Percentiles rank a stretch among this genome's conserved stretches.
Evolutionary conservation across 2,888 invertebrate genomes (phyloP).

Genomic region (Microctonus brassicae): DNA sequence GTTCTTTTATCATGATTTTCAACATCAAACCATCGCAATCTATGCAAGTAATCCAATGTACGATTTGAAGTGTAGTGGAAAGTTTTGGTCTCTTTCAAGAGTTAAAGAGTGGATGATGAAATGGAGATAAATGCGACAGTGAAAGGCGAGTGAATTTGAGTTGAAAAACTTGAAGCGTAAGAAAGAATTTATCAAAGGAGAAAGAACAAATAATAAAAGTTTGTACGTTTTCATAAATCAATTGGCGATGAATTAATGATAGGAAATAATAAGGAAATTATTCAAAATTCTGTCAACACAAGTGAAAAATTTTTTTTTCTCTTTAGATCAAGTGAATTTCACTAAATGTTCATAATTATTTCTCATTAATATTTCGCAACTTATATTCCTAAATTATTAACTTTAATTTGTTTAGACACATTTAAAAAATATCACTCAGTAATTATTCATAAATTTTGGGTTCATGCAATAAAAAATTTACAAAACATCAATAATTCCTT

Average conservation of each 20-base stretch:
- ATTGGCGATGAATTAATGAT: neutral
- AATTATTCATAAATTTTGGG: neutral
- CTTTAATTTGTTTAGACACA: no score
- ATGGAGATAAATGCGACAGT: neutral
- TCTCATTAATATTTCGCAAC: no score
- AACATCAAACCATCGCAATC: constrained; percentile 41
- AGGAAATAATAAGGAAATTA: neutral
- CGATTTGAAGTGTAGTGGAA: constrained; percentile 37
- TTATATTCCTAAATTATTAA: no score
- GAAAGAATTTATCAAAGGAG: neutral
- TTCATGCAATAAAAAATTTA: constrained; percentile 5
- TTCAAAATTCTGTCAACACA: neutral
- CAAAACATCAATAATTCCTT: neutral
- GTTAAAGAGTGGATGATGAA: constrained; percentile 17
- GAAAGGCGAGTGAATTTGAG: neutral
- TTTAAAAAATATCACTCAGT: no score
- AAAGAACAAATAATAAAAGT: neutral
- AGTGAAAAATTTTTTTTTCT: no score
- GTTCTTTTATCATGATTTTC: constrained; percentile 42
- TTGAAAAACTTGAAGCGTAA: neutral
- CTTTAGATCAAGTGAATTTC: no score
- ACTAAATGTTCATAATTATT: no score
- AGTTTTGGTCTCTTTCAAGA: constrained; percentile 39
- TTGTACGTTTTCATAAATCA: neutral
- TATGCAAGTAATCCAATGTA: constrained; percentile 21